Evolutionary conservation across 2,797 vertebrate species (phyloP), one percentile per base, ranked within the genome.

Genomic region (Poecilia wingei): DNA sequence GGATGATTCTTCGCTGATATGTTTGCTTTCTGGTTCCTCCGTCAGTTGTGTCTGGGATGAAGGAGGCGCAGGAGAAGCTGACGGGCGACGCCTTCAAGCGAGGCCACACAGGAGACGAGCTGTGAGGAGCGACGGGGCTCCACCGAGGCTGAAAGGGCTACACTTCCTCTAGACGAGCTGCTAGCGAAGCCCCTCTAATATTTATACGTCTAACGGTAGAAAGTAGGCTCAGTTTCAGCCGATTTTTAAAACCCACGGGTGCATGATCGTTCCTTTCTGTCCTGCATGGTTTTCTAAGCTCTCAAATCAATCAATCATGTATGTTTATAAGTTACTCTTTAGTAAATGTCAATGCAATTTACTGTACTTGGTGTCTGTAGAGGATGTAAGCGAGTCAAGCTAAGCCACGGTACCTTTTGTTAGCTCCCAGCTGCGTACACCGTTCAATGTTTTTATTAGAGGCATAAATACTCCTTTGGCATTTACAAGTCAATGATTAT

Each of bases 61-160:
- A 97, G 90, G 97, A 99, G 93, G 98, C 98, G 43, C 97, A 99
- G 93, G 97, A 98, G 88, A 97, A 96, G 90, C 94, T 99, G 90
- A 99, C 98, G 0, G 98, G 98, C 0, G 97, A 98, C 75, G 93
- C 96, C 91, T 98, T 96, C 94, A 96, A 96, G 84, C 95, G 92
- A 51, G 92, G 94, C 73, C 95, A 97, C 88, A 87, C 94, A 57
- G 96, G 96, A 79, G 98, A 99, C 5, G 96, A 96, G 87, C 95
- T 96, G 89, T 96, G 89, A 95, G 1, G 59, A 3, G 70, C 9
- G 2, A 53, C 4, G n/a, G 0, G 8, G 78, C 69, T 20, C 79
- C 85, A 28, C 28, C 25, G 6, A 41, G 87, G 90, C 87, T 88
- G 80, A 55, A 93, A 93, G 93, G 92, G 91, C 93, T 92, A 91